Evolutionary conservation across 2,113 vertebrate genomes (phyloP), one percentile per base, ranked within the genome.

Genomic region (Pomatostomus ruficeps): DNA sequence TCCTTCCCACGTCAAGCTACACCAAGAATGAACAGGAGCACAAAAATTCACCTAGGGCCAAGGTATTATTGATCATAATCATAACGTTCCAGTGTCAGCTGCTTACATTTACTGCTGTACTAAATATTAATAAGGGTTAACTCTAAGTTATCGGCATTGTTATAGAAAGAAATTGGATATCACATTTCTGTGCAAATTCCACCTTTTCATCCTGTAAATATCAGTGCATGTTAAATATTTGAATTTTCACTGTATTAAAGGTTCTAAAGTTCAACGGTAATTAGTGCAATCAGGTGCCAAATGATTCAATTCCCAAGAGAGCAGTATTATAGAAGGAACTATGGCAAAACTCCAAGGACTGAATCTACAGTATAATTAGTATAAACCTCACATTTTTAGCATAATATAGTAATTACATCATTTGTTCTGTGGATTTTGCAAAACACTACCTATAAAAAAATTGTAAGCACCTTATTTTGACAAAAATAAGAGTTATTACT

Each of bases 201-300:
- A 93, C 54, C 58, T 46, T 48, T 55, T 66, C 33, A 77, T 80
- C 61, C 65, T 12, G 38, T 89, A 96, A 97, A 96, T 86, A 97
- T 58, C 83, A 95, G 74, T 76, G 76, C 86, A 83, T 82, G 83
- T 95, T 97, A 97, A 98, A 98, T 98, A 98, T 97, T 97, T 97
- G 95, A 65, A 83, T 97, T 96, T 97, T 95, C 92, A 93, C 93
- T 85, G 76, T 80, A 42, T 95, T 97, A 73, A 90, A 89, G 68
- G 93, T 97, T 97, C 85, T 96, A 91, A 98, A 98, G 97, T 97
- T 98, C 97, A 97, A 24, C 1, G 5, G 73, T 97, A 97, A 98
- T 98, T 97, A 96, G 85, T 61, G 65, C 90, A 97, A 96, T 95
- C 96, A 96, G 96, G 97, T 97, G 91, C 96, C 96, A 96, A 97